Conservation (phyloP, 92 coral and sea anemone species). For the Parazoanthus swiftii region DNA sequence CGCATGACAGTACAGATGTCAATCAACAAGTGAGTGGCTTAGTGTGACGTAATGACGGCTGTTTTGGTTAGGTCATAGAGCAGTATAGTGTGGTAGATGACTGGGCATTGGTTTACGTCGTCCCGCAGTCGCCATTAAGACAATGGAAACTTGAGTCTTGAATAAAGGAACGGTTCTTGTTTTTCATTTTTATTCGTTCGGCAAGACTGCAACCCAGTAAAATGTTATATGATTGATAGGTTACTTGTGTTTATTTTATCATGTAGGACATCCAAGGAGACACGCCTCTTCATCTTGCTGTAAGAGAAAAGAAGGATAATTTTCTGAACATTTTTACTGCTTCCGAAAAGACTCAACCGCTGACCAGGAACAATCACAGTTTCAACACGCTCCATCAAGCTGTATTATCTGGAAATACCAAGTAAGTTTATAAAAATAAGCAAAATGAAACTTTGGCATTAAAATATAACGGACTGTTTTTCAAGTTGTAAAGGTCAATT, state of each 20-base stretch:
- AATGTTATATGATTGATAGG: not conserved
- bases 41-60: too few species aligned
- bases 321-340: not conserved
- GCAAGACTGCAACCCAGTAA: not conserved
- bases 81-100: too few species aligned
- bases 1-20: not conserved
- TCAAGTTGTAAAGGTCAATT: too few species aligned
- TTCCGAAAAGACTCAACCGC: not conserved
- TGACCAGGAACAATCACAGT: not conserved
- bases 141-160: too few species aligned
- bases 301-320: not conserved
- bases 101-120: too few species aligned
- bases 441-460: not conserved
- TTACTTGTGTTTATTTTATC: not conserved
- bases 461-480: not conserved
- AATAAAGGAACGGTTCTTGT: too few species aligned
- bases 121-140: too few species aligned
- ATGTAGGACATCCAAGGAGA: constrained; percentile 17
- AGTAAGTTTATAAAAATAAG: constrained; percentile 6
- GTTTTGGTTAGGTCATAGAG: not conserved
- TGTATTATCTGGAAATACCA: not conserved
- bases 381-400: constrained; percentile 25
- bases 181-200: too few species aligned
- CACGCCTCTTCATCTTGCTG: constrained; percentile 33
- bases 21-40: not conserved